Evolutionary conservation across 53 echinoderm and acorn worm genomes (phyloP).

Genomic region (Henricia sp.): DNA sequence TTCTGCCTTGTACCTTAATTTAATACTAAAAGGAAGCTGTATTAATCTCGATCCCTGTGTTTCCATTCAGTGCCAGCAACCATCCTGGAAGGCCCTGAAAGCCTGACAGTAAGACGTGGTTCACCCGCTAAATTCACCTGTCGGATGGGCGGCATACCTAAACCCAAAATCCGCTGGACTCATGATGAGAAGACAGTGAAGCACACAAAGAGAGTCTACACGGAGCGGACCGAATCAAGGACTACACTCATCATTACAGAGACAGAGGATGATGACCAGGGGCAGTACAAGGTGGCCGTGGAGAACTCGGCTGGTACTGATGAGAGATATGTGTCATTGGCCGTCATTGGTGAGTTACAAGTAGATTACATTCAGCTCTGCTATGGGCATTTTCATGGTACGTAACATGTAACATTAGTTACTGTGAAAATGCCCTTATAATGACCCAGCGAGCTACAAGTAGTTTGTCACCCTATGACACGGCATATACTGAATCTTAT

Average conservation of each 20-base stretch:
- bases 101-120: conserved; percentile 78
- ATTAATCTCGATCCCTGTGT: too few relatives aligned
- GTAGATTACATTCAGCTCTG: too few relatives aligned
- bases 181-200: conserved; percentile 78
- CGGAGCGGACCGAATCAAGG: conserved; percentile 68
- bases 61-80: conserved; percentile 92
- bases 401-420: too few relatives aligned
- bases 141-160: conserved; percentile 80
- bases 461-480: too few relatives aligned
- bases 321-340: conserved; percentile 77
- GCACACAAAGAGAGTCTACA: conserved; percentile 78
- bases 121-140: conserved; percentile 76
- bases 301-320: conserved; percentile 84
- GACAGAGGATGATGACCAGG: conserved; percentile 80
- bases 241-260: conserved; percentile 80
- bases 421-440: too few relatives aligned
- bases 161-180: conserved; percentile 85
- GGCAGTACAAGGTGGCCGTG: conserved; percentile 83
- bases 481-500: too few relatives aligned
- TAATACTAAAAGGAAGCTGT: too few relatives aligned
- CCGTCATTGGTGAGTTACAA: conserved; percentile 80
- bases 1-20: too few relatives aligned
- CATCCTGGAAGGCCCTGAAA: conserved; percentile 87
- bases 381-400: too few relatives aligned
- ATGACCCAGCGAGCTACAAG: too few relatives aligned